Conservation (phyloP, 2,888 invertebrate genomes). For the Synergus itoensis region DNA sequence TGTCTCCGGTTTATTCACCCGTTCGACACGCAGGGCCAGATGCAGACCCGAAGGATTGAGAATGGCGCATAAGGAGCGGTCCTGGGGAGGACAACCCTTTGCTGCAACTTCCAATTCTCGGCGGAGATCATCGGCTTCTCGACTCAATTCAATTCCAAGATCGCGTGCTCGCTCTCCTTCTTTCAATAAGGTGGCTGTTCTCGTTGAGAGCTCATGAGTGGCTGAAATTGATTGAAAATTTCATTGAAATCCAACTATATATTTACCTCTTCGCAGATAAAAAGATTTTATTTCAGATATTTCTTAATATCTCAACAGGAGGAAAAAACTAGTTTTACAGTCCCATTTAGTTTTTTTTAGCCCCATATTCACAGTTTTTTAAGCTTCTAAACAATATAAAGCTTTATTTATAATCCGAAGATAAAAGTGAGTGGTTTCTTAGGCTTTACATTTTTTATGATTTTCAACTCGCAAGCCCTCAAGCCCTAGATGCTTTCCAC, state of each 20-base stretch:
- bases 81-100: slow-evolving; percentile 85
- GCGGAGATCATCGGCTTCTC: slow-evolving; percentile 81
- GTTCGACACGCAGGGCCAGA: slow-evolving; percentile 82
- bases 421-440: no score
- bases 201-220: slow-evolving; percentile 80
- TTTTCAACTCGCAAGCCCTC: no score
- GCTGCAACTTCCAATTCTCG: slow-evolving; percentile 81
- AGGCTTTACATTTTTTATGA: no score
- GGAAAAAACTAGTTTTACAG: not conserved
- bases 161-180: slow-evolving; percentile 81
- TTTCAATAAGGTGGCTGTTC: slow-evolving; percentile 81
- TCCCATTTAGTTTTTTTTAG: no score
- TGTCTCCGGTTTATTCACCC: slow-evolving; percentile 77
- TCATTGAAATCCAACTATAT: not conserved
- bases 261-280: not conserved
- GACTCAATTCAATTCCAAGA: slow-evolving; percentile 80
- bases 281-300: not conserved
- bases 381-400: no score
- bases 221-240: slow-evolving; percentile 75
- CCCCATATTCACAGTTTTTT: no score
- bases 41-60: slow-evolving; percentile 86
- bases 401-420: no score
- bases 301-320: not conserved
- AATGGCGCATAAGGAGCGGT: slow-evolving; percentile 87
- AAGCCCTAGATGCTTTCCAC: no score